These are phyloP conservation scores for Tangachromis dhanisi DNA, from an alignment of 2,113 vertebrate genomes.

Conservation along the genomic window DNA sequence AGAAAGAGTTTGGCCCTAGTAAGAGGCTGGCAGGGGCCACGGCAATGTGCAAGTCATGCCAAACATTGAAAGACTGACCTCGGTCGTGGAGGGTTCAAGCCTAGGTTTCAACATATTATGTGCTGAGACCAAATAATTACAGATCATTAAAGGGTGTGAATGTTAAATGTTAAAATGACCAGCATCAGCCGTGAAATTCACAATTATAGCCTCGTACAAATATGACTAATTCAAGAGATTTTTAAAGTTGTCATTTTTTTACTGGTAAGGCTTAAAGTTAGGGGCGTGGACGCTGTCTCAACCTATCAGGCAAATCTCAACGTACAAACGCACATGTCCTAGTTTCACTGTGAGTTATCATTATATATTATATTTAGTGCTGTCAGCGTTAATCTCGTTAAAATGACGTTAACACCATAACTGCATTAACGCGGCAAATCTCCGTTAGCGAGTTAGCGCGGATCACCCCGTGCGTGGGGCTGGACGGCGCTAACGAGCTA, in stretches of 20 bases:
- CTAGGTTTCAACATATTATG: background rate
- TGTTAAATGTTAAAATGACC: background rate
- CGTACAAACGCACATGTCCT: accelerated
- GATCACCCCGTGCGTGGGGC: accelerated
- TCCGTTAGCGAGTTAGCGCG: background rate
- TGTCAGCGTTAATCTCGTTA: accelerated
- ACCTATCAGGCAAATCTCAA: background rate
- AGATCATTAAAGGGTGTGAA: background rate
- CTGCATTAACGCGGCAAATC: accelerated
- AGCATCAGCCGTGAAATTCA: background rate
- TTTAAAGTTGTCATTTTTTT: background rate
- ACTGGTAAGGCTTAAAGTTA: background rate
- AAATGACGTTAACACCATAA: background rate
- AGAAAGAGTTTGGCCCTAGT: background rate
- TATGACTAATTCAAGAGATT: background rate
- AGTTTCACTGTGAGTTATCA: background rate
- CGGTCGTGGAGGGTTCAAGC: background rate
- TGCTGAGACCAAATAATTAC: background rate
- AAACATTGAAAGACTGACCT: background rate
- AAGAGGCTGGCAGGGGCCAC: background rate
- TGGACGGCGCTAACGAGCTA: accelerated
- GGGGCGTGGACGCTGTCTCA: accelerated
- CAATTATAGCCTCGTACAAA: background rate
- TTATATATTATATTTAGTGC: background rate
- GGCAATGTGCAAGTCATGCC: background rate